Base-by-base conservation (phyloP, 2,113 vertebrate species). In the Holacanthus passer region DNA sequence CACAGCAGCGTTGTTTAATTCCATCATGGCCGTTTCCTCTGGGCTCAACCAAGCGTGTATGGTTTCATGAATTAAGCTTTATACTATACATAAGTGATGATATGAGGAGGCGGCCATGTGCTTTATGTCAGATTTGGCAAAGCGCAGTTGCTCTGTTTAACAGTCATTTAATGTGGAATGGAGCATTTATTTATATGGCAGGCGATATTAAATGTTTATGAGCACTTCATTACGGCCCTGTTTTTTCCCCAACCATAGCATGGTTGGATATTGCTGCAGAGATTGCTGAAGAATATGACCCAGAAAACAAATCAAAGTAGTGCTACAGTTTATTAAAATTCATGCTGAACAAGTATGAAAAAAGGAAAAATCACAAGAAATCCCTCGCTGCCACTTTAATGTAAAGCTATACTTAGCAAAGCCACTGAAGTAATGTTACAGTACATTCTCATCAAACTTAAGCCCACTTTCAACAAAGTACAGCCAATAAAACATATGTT, bases 171-270 rank as follows among this genome's bases (percentile, higher is more conserved):
- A 84, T 77, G 52, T 47, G 63, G 52, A 73, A 85, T n/a, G 56
- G 80, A 73, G 31, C 80, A 73, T 88, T 84, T 62, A 77, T 76
- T 82, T 87, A 78, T 74, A 75, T 19, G 43, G 70, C 73, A 62
- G 39, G 16, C n/a, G 10, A 32, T 80, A 83, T 81, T 80, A 76
- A 83, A 81, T 69, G 56, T 91, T 88, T 83, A 87, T 60, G 63
- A 81, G 78, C 59, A 20, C 63, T 66, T 79, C 47, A 62, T 82
- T 77, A 59, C n/a, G 73, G 71, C 32, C 2, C 3, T 11, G 14
- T 37, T 43, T 53, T 41, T 7, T 67, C 60, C 69, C 64, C 9
- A 20, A 50, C 16, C 56, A 43, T 47, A 37, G 2, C 22, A 31
- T 52, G 32, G 59, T n/a, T 56, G 39, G 20, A 55, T 63, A 19